A percentile compares a stretch with the other conserved stretches of the same genome.
These are phyloP conservation scores for Alca torda DNA, from an alignment of 2,797 vertebrate species.

Conservation along the genomic window DNA sequence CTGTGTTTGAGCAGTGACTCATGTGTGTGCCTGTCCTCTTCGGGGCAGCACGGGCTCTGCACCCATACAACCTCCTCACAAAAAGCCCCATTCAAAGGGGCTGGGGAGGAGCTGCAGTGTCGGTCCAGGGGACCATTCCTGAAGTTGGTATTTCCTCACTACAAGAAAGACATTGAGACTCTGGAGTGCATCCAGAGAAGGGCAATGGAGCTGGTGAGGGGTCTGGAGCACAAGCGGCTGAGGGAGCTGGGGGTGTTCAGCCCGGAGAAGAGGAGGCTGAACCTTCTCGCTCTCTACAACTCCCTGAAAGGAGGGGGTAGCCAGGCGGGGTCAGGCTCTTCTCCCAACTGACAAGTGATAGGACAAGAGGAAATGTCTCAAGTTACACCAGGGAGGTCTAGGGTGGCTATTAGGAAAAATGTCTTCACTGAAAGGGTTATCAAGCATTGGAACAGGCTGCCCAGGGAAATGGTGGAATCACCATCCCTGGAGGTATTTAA, in stretches of 20 bases:
- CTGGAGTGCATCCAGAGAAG: background rate
- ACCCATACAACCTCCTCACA: background rate
- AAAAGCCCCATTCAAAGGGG: background rate
- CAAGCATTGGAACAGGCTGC: background rate
- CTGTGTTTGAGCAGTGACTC: background rate
- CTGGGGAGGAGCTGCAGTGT: background rate
- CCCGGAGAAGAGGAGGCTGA: background rate
- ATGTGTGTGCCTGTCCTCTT: fast-evolving
- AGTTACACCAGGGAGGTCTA: background rate
- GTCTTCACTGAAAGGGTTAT: background rate
- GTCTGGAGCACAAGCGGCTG: background rate
- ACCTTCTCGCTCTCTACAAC: background rate
- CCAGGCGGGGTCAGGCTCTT: background rate
- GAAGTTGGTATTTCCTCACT: background rate
- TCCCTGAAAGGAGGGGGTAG: background rate
- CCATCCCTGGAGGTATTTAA: background rate
- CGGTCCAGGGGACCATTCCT: background rate
- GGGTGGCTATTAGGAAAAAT: background rate
- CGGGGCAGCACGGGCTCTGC: background rate
- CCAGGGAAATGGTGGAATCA: background rate
- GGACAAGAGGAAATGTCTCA: background rate
- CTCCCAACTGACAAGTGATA: background rate
- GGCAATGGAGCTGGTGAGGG: background rate
- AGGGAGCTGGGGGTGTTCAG: background rate
- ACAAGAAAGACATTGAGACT: background rate